These are phyloP conservation scores for Chelonus insularis DNA, from an alignment of 1,140 invertebrate species.

Conservation along the genomic window DNA sequence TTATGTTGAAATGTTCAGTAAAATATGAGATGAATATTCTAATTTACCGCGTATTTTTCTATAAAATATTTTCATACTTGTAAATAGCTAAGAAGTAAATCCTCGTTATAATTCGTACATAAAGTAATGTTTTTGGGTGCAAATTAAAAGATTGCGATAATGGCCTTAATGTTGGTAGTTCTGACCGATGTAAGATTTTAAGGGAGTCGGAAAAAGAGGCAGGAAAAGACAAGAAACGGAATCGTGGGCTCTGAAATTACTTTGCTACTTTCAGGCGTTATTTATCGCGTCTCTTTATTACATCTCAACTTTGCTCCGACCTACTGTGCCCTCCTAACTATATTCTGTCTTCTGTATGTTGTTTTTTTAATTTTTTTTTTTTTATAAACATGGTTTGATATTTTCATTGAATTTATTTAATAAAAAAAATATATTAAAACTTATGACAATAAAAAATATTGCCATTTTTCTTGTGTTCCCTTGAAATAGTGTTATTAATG, in stretches of 20 bases:
- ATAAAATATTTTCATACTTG: neutral
- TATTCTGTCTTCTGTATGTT: slow-evolving; percentile 17
- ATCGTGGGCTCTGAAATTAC: slow-evolving; percentile 48
- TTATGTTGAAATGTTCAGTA: too few relatives aligned
- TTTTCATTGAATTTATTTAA: neutral
- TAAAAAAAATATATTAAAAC: too few relatives aligned
- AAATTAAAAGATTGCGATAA: slow-evolving; percentile 59
- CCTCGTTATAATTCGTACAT: slow-evolving; percentile 4
- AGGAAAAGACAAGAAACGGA: slow-evolving; percentile 19
- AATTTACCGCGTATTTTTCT: too few relatives aligned
- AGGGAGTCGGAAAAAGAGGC: neutral
- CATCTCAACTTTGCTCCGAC: slow-evolving; percentile 33
- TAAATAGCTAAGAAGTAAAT: too few relatives aligned
- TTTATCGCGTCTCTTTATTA: slow-evolving; percentile 53
- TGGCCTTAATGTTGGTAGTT: slow-evolving; percentile 50
- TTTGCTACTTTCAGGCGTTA: slow-evolving; percentile 52
- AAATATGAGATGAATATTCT: too few relatives aligned
- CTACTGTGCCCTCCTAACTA: slow-evolving; percentile 15
- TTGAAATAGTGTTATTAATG: too few relatives aligned
- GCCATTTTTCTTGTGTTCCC: too few relatives aligned
- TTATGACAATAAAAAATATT: too few relatives aligned
- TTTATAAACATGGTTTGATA: neutral
- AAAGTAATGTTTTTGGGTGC: slow-evolving; percentile 43
- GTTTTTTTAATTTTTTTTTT: neutral
- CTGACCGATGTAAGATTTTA: slow-evolving; percentile 28